Base-by-base conservation (phyloP, 2,888 invertebrate species). In the Clostera curtula region DNA sequence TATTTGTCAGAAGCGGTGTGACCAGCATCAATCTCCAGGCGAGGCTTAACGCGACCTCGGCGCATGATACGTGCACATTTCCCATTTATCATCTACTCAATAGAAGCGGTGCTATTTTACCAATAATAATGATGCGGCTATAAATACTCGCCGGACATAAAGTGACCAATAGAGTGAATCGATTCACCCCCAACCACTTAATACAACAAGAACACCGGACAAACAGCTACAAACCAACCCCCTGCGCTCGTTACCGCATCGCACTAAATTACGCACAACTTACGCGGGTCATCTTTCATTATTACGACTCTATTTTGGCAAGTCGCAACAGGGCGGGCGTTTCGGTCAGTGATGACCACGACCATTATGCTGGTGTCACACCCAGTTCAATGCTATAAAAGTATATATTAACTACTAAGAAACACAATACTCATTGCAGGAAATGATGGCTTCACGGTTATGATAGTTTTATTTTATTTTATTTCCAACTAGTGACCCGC, bases 251-350 rank as follows among this genome's bases (percentile, higher is more conserved):
- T 70, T 67, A 68, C 57, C 58, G 65, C 57, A 69, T 68, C 65
- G 64, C 61, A 71, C 69, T 76, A 76, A 74, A 80, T 75, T 65
- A 74, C 70, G 63, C 54, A 53, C 64, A 70, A 79, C 64, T 74
- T 73, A 70, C 72, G 69, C 69, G 72, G 70, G 67, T 62, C 68
- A 76, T 79, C 71, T 70, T 71, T 76, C 75, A 80, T 77, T 77
- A 72, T 77, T 74, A 79, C 67, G 70, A 64, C 77, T 77, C 65
- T 80, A 80, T 80, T 80, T 83, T 80, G 79, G 79, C 79, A 72
- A 76, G 73, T 77, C 74, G 72, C 69, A 74, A 74, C 71, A 68
- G 67, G 66, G 62, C 72, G 67, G 76, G 77, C 72, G 74, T 65
- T 69, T 56, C 61, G 56, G 63, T 60, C 65, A 64, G 63, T 63